Evolutionary conservation across 2,888 invertebrate species (phyloP).

Genomic region (Dynastes grantii): DNA sequence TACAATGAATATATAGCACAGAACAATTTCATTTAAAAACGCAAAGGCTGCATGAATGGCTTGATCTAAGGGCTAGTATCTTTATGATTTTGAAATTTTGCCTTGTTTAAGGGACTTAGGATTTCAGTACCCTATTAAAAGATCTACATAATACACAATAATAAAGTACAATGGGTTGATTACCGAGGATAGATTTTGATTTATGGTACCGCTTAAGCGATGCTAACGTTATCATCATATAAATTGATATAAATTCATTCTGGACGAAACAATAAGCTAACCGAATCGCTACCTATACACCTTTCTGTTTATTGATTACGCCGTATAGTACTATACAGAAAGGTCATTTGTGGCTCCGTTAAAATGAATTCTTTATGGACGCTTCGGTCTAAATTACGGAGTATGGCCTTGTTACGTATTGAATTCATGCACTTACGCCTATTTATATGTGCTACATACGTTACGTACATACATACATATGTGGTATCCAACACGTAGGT

Average conservation of each 20-base stretch:
- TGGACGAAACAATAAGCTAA: conserved; percentile 6
- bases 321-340: background rate
- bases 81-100: background rate
- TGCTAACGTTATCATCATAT: conserved; percentile 4
- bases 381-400: background rate
- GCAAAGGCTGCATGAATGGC: background rate
- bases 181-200: conserved; percentile 13
- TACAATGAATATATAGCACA: too few relatives aligned
- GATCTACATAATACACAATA: background rate
- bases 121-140: too few relatives aligned
- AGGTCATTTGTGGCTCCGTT: background rate
- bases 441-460: background rate
- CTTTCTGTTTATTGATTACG: conserved; percentile 2
- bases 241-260: conserved; percentile 21
- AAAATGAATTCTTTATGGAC: conserved; percentile 1
- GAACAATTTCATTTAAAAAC: too few relatives aligned
- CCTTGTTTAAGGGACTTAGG: background rate
- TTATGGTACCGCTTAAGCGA: conserved; percentile 16
- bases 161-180: conserved; percentile 13
- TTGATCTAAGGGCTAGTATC: background rate
- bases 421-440: background rate
- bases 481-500: background rate
- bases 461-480: background rate
- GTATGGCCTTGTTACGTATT: background rate
- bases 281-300: background rate